These are phyloP conservation scores for Erythrolamprus reginae DNA, from an alignment of 2,113 vertebrate genomes.

Conservation along the genomic window DNA sequence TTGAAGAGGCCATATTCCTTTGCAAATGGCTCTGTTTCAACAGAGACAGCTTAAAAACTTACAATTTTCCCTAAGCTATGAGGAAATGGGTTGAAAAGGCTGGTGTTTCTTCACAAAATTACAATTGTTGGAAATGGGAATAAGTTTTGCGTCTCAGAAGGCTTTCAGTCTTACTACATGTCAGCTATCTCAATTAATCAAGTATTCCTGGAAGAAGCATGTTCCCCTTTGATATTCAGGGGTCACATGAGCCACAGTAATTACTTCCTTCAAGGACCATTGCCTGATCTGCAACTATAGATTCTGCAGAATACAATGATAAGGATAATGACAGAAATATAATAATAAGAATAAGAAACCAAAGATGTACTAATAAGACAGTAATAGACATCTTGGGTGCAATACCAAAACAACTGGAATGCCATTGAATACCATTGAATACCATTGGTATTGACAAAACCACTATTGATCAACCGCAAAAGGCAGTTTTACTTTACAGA, in stretches of 20 bases:
- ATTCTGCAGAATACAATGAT: not conserved
- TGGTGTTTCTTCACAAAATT: not conserved
- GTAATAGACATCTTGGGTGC: not conserved
- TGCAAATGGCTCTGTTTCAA: slow-evolving; percentile 1
- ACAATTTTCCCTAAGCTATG: not conserved
- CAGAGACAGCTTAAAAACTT: not conserved
- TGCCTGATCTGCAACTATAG: not conserved
- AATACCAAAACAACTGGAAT: not conserved
- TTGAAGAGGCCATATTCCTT: slow-evolving; percentile 29
- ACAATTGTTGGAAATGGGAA: not conserved
- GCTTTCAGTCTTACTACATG: not conserved
- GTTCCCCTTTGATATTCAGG: not conserved
- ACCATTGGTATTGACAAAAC: not conserved
- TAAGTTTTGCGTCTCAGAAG: not conserved
- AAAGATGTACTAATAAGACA: not conserved
- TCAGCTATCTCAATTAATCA: not conserved
- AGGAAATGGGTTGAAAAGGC: not conserved
- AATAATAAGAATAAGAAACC: not conserved
- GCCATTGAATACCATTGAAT: no score
- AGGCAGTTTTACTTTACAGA: not conserved
- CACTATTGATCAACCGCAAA: not conserved
- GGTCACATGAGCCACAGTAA: not conserved
- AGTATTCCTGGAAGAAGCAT: not conserved
- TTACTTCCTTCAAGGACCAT: not conserved
- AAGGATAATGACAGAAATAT: not conserved